These are phyloP conservation scores for Aptenodytes forsteri DNA, from an alignment of 2,113 vertebrate genomes.

Conservation along the genomic window DNA sequence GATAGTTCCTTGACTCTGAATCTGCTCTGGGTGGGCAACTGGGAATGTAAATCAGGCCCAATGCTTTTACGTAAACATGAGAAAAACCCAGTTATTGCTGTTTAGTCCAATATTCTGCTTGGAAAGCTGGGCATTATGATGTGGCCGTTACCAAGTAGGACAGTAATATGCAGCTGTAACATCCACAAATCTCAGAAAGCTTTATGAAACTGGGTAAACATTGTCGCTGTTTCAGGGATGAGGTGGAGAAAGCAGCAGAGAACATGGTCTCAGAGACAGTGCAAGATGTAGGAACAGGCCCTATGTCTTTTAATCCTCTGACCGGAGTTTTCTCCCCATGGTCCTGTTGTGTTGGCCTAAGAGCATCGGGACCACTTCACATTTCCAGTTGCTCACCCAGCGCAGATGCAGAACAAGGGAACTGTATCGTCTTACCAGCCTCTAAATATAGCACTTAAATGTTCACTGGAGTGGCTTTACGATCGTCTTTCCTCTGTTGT, in stretches of 20 bases:
- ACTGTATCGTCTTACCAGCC: neutral
- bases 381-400: neutral
- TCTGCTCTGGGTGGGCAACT: neutral
- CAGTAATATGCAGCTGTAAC: neutral
- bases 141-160: neutral
- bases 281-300: neutral
- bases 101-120: neutral
- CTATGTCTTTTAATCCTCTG: neutral
- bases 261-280: neutral
- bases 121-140: neutral
- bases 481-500: neutral
- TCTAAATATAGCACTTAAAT: neutral
- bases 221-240: neutral
- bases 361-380: rapidly evolving
- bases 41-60: neutral
- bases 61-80: neutral
- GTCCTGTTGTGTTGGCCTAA: no score
- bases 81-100: neutral
- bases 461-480: neutral
- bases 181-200: neutral
- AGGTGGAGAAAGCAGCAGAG: neutral
- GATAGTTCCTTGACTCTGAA: neutral
- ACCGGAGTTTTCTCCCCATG: rapidly evolving
- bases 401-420: neutral
- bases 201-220: neutral